Evolutionary conservation across 2,113 vertebrate species (phyloP), one percentile per base, ranked within the genome.

Genomic region (Paramisgurnus dabryanus): DNA sequence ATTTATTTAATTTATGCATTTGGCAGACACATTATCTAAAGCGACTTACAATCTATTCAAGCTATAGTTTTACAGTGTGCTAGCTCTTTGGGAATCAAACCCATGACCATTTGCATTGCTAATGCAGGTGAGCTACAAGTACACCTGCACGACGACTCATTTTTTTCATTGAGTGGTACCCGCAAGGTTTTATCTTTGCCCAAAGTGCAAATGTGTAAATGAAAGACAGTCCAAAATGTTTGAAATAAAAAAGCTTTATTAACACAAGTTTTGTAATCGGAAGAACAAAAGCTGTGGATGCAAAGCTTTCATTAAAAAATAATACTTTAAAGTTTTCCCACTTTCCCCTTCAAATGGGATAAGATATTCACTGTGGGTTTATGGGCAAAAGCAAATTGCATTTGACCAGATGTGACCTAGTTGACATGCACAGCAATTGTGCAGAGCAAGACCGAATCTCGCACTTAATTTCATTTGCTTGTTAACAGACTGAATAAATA

Each of bases 211-310:
- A 40, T 18, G 68, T 49, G n/a, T 71, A 39, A 58, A 61, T 43
- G 50, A n/a, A 73, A 27, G 34, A 66, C 60, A n/a, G n/a, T 4
- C 8, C 41, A 76, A 49, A 13, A n/a, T 8, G 17, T 8, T 39
- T 47, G 34, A 53, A 47, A 77, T 66, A 80, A 84, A 65, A 27
- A 41, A 47, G 13, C 64, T 91, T 88, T 90, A 89, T 89, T 93
- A 73, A 86, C 69, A 82, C 60, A 84, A 60, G 40, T 76, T 79
- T 79, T 71, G 18, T 63, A 55, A 87, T 60, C 60, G n/a, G 80
- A 87, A 86, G 12, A 82, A 82, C 40, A 74, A 83, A 65, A 76
- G 34, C 41, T 55, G 75, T 77, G 63, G 61, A 55, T 18, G 27
- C 63, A 77, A 77, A 77, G 47, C 63, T 55, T 55, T 15, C 5